phyloP scores from a whole-genome alignment of 2,797 vertebrate genomes.

The Fringilla coelebs region DNA sequence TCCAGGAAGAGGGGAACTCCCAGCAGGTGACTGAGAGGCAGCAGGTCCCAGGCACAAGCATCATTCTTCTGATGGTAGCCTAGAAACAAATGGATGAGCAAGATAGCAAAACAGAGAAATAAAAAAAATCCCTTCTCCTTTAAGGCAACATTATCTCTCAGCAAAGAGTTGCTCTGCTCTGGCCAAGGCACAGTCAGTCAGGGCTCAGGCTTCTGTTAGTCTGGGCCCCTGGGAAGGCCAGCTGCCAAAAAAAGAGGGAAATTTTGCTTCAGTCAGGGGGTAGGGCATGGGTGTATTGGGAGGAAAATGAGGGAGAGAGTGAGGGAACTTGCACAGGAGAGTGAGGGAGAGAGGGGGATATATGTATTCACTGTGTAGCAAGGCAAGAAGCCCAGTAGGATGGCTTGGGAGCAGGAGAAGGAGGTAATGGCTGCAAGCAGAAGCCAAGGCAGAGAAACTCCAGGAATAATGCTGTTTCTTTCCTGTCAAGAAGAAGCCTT shows the following conservation, averaged over 20 bases:
- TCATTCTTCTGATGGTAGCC: neutral
- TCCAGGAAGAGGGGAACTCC: neutral
- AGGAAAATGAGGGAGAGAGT: neutral
- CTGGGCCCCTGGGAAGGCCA: slow-evolving; percentile 21
- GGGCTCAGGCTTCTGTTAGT: slow-evolving; percentile 42
- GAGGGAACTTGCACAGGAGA: neutral
- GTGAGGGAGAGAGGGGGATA: neutral
- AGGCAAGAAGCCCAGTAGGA: neutral
- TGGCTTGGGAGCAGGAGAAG: neutral
- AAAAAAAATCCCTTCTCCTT: slow-evolving; percentile 24
- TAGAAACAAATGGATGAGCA: neutral
- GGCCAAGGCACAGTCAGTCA: slow-evolving; percentile 3
- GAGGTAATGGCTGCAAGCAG: neutral
- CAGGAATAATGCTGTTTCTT: neutral
- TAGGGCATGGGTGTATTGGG: neutral
- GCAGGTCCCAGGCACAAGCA: neutral
- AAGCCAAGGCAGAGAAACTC: neutral
- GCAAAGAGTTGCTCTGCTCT: neutral
- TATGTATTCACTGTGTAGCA: neutral
- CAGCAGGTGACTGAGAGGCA: neutral
- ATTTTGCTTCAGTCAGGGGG: slow-evolving; percentile 2
- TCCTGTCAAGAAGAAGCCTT: neutral
- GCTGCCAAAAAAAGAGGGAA: slow-evolving; percentile 16
- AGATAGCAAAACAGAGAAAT: neutral
- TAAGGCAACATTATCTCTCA: slow-evolving; percentile 33